Conservation (phyloP, 2,888 invertebrate genomes). For the Aphrophora alni region DNA sequence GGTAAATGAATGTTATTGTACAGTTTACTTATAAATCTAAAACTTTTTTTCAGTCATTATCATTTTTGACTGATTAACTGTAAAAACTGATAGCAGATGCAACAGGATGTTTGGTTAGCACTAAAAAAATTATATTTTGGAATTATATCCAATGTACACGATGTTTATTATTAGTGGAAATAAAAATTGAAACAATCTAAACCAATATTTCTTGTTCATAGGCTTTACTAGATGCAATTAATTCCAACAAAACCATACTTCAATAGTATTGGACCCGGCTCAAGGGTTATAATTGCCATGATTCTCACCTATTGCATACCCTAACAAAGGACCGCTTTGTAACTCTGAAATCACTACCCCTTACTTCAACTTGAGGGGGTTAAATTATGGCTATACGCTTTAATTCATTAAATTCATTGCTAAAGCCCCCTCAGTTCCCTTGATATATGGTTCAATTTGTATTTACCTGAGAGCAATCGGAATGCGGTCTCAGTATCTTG, state of each 20-base stretch:
- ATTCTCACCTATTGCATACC: conserved; percentile 5
- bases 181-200: too few relatives aligned
- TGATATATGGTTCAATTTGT: background rate
- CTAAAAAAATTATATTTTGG: too few relatives aligned
- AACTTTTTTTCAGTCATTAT: too few relatives aligned
- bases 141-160: too few relatives aligned
- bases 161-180: too few relatives aligned
- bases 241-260: background rate
- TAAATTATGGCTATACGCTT: conserved; percentile 9
- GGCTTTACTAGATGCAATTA: too few relatives aligned
- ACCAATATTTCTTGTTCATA: too few relatives aligned
- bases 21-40: too few relatives aligned
- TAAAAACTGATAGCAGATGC: too few relatives aligned
- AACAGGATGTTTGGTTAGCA: too few relatives aligned
- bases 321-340: background rate
- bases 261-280: background rate
- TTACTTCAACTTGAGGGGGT: background rate
- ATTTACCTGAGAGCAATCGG: background rate
- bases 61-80: too few relatives aligned
- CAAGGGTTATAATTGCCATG: background rate
- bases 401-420: conserved; percentile 9
- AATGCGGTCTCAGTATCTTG: background rate
- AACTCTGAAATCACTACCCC: background rate
- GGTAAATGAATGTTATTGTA: too few relatives aligned
- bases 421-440: background rate